phyloP scores from a whole-genome alignment of 2,888 invertebrate species.

The Himalopsyche anomala region DNA sequence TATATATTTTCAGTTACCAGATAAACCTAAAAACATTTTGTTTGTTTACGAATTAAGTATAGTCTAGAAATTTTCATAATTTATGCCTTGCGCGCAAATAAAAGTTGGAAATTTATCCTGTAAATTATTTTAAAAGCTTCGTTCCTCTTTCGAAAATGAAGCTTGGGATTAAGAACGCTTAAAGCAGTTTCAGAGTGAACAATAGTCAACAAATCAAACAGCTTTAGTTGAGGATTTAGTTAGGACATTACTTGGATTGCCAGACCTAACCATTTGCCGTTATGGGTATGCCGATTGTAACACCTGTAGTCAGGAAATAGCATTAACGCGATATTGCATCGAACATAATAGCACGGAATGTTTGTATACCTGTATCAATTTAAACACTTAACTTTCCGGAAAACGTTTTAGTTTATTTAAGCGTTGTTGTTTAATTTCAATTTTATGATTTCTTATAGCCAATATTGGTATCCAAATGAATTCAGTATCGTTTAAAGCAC shows the following conservation, averaged over 20 bases:
- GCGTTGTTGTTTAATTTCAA: too few relatives aligned
- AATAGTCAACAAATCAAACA: constrained; percentile 27
- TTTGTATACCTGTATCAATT: constrained; percentile 23
- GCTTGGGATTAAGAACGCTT: constrained; percentile 27
- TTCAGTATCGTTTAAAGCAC: too few relatives aligned
- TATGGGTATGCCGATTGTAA: constrained; percentile 20
- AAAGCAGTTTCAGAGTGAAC: constrained; percentile 15
- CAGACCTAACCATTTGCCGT: constrained; percentile 16
- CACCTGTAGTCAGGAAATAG: constrained; percentile 16
- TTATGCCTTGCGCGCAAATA: not conserved
- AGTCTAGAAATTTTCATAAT: not conserved
- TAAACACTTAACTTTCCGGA: not conserved
- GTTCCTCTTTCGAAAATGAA: not conserved
- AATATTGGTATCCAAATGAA: too few relatives aligned
- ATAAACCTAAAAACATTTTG: too few relatives aligned
- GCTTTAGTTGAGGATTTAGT: constrained; percentile 24
- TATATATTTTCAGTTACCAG: too few relatives aligned
- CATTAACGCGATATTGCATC: not conserved
- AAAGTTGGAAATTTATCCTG: not conserved
- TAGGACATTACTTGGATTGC: constrained; percentile 25
- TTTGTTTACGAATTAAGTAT: too few relatives aligned
- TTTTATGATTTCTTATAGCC: too few relatives aligned
- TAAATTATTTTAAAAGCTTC: constrained; percentile 6
- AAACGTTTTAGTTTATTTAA: not conserved
- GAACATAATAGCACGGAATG: not conserved